Conservation (phyloP, 1,140 invertebrate genomes). For the Zaprionus davidi region DNA sequence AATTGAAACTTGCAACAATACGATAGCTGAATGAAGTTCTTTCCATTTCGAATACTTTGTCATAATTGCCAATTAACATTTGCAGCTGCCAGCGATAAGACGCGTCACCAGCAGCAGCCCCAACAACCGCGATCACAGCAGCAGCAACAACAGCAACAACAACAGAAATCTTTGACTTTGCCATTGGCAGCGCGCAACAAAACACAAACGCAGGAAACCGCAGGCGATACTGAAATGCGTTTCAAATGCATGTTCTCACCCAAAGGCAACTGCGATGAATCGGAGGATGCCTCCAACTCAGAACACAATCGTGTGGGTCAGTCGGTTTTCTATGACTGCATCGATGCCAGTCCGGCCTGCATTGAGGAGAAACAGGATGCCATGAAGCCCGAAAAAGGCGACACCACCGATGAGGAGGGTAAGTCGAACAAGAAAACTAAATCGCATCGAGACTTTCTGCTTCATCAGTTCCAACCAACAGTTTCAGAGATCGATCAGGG, state of each 20-base stretch:
- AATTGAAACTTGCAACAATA: slow-evolving; percentile 18
- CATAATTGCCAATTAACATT: slow-evolving; percentile 60
- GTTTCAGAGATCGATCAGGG: slow-evolving; percentile 93
- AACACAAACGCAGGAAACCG: slow-evolving; percentile 22
- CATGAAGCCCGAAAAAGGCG: slow-evolving; percentile 89
- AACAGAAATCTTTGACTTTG: slow-evolving; percentile 76
- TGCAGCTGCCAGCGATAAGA: slow-evolving; percentile 47
- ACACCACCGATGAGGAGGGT: slow-evolving; percentile 89
- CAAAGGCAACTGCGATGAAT: slow-evolving; percentile 66
- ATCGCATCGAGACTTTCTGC: not conserved
- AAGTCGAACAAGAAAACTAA: slow-evolving; percentile 36
- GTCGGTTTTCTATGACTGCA: slow-evolving; percentile 85
- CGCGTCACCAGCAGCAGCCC: slow-evolving; percentile 42
- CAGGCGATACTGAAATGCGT: slow-evolving; percentile 61
- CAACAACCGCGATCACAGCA: slow-evolving; percentile 37
- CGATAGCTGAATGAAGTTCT: slow-evolving; percentile 37
- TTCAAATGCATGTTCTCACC: slow-evolving; percentile 73
- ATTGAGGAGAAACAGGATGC: slow-evolving; percentile 89
- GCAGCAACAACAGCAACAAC: slow-evolving; percentile 40
- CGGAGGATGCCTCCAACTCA: slow-evolving; percentile 74
- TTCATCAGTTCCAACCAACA: slow-evolving; percentile 57
- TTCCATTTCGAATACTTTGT: slow-evolving; percentile 22
- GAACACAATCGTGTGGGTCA: slow-evolving; percentile 83
- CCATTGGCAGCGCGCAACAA: slow-evolving; percentile 60
- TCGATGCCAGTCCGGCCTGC: slow-evolving; percentile 85